Evolutionary conservation across 2,797 vertebrate species (phyloP), one percentile per base, ranked within the genome.

Genomic region (Xerus rutilus): DNA sequence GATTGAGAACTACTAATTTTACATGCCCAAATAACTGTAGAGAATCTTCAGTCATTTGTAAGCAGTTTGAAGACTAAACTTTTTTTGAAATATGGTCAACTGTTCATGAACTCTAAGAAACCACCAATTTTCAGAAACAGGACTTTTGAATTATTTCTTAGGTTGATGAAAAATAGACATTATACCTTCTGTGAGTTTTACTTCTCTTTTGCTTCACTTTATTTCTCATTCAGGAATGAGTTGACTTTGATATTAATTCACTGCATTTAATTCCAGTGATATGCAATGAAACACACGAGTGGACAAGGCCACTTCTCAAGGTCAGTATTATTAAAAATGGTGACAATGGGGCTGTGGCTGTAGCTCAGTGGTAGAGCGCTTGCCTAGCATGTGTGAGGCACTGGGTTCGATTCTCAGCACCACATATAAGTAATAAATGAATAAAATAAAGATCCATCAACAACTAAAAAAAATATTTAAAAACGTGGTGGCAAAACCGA

Each of bases 121-220:
- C 6, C 12, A 82, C 4, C 30, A 69, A 23, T 65, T 86, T 95
- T 86, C 65, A 94, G 79, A 83, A 89, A 45, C 2, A 67, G 23
- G 86, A 59, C 32, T 86, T 94, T 39, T 67, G 32, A 95, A 93
- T 78, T 35, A 82, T 65, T 72, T 59, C 30, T 90, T 88, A 57
- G 21, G 12, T 45, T 91, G 35, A 49, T 45, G 73, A 64, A 4
- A 4, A 79, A 10, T n/a, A 49, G n/a, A 69, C 21, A 45, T 69
- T 15, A 70, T 13, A 88, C 10, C 82, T 64, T 57, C 82, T 21
- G 79, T 13, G 14, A 62, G 3, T 4, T 39, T 54, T 30, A n/a
- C 18, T 78, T 86, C 45, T 96, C 30, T 92, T 52, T 92, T 76
- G 32, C n/a, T 35, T 79, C 2, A 69, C 23, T 82, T 74, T 67